These are phyloP conservation scores for Homarus gammarus DNA, from an alignment of 2,888 invertebrate species.

Conservation along the genomic window DNA sequence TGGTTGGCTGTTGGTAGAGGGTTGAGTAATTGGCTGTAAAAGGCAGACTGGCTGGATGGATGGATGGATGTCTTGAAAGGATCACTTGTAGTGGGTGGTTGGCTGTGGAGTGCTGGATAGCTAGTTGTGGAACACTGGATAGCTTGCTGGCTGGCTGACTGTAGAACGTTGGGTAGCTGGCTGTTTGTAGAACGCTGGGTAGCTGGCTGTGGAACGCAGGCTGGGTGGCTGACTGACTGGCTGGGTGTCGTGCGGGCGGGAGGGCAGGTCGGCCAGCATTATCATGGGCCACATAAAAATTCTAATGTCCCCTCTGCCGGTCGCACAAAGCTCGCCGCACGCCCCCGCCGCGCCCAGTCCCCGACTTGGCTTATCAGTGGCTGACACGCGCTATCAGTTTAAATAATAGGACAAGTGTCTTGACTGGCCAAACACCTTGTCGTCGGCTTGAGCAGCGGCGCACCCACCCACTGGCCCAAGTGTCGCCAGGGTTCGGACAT, in stretches of 20 bases:
- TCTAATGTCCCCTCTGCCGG: constrained; percentile 61
- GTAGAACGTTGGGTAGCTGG: no score
- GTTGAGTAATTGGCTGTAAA: no score
- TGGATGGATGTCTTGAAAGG: no score
- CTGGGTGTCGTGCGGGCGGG: no score
- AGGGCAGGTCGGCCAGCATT: constrained; percentile 29
- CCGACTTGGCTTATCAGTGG: constrained; percentile 59
- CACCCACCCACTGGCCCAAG: constrained; percentile 47
- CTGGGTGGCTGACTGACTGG: no score
- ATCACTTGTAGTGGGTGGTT: no score
- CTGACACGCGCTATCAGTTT: constrained; percentile 72
- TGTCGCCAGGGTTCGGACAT: neutral
- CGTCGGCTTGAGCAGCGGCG: constrained; percentile 59
- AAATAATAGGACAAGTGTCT: constrained; percentile 75
- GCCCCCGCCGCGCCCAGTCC: constrained; percentile 57
- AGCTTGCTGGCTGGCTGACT: no score
- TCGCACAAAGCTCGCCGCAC: constrained; percentile 54
- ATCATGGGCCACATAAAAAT: constrained; percentile 64
- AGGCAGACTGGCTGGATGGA: constrained; percentile 2
- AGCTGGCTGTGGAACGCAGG: no score
- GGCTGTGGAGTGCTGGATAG: no score
- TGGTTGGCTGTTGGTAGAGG: constrained; percentile 1
- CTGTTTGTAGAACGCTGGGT: no score
- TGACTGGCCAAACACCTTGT: constrained; percentile 75
- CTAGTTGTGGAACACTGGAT: no score